Evolutionary conservation across 2,888 invertebrate species (phyloP), one percentile per base, ranked within the genome.

Genomic region (Leptopilina myrica): DNA sequence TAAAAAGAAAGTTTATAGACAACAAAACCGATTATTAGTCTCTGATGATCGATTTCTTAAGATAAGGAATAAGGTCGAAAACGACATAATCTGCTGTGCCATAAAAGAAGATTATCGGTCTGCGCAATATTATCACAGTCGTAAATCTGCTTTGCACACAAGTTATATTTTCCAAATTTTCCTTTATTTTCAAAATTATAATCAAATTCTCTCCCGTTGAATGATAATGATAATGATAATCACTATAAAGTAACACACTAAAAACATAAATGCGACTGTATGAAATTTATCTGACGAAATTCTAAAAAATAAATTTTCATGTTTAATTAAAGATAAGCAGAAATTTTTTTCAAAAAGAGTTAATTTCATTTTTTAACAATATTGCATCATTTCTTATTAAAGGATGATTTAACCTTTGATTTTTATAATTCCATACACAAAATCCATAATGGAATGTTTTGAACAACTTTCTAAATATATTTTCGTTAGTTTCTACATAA

Each of bases 391-490:
- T 49, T 49, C 12, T 49, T 49, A 49, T 49, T 11, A 49, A 49
- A 49, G 12, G 12, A 49, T 49, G 49, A 49, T 49, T 49, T 49
- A 49, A 49, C 49, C 49, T 49, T 49, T 49, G 49, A 49, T 49
- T 49, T 49, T 49, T 11, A 33, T 33, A 49, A 49, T 49, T 49
- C 12, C 49, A 49, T 9, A 56, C 1, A 59, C 59, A 59, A 59
- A 14, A 59, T n/a, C 12, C 15, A 59, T 20, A 20, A 20, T n/a
- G 15, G 7, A 14, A 59, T n/a, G n/a, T 59, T n/a, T 59, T 15
- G 6, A 59, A 59, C 59, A 59, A n/a, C 59, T 59, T 59, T 59
- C 15, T 59, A 59, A 59, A 59, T 59, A 59, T n/a, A 59, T 59
- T 59, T 59, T 59, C 59, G n/a, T 59, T 59, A 15, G 15, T 59